Base-by-base conservation (phyloP, 1,140 invertebrate species). In the Lineus longissimus region DNA sequence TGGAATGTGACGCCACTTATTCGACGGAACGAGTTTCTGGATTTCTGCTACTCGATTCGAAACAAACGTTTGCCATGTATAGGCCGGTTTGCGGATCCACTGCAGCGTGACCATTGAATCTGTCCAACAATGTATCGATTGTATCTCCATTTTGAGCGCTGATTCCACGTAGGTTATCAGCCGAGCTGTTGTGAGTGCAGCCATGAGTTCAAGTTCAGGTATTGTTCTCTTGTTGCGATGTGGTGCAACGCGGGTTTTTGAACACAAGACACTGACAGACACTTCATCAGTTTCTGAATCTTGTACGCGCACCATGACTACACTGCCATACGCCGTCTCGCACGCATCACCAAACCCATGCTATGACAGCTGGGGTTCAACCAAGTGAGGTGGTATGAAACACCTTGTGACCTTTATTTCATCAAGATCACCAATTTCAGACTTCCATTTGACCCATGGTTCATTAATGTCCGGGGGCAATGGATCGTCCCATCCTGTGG, bases 91-190 rank as follows among this genome's bases (percentile, higher is more conserved):
- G 6, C 9, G 25, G n/a, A 51, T 23, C 47, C 47, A 51, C 9
- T 51, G 19, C 25, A 51, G 47, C 4, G 47, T 27, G 4, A 51
- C 47, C n/a, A 19, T 19, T 6, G 47, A 51, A 51, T 51, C 47
- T 9, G 47, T 51, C 47, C 47, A 51, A 51, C 47, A 51, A 51
- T 51, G n/a, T 51, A n/a, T 6, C 4, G 47, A 51, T 19, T 23
- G 4, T 4, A 51, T 27, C 4, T 6, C 9, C 47, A 51, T 23
- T 19, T 51, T 51, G 6, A 51, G 9, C 25, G 25, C 6, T 51
- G n/a, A 23, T 27, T 51, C 47, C 4, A n/a, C n/a, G 47, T 51
- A 51, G n/a, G 19, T 51, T 51, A 51, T 51, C 19, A 51, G 47
- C 6, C 47, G n/a, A 4, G 47, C 47, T 23, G 25, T 27, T 23